Evolutionary conservation across 1,140 invertebrate species (phyloP).

Genomic region (Leptinotarsa undecemlineata): DNA sequence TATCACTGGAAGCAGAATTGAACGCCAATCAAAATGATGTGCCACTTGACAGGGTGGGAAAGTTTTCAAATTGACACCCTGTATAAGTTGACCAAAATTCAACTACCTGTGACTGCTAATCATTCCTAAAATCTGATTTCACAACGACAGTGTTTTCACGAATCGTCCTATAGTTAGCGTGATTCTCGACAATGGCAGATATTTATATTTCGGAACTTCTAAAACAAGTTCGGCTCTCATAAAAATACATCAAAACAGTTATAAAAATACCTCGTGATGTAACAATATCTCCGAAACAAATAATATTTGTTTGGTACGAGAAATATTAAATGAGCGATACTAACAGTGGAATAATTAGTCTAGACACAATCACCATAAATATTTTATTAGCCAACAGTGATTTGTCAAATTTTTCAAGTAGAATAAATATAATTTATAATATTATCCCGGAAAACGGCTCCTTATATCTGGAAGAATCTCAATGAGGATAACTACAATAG

Average conservation of each 20-base stretch:
- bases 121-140: too few species aligned
- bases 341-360: constrained; percentile 13
- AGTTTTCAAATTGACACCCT: too few species aligned
- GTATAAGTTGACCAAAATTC: too few species aligned
- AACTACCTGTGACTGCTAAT: too few species aligned
- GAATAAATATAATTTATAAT: neutral
- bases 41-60: too few species aligned
- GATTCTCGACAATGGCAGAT: constrained; percentile 7
- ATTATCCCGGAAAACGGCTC: neutral
- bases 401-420: neutral
- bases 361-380: constrained; percentile 20
- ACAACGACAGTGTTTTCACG: neutral
- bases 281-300: constrained; percentile 11
- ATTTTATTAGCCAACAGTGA: neutral
- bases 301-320: constrained; percentile 10
- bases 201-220: constrained; percentile 1
- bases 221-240: constrained; percentile 11
- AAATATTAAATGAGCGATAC: neutral
- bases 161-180: neutral
- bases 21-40: too few species aligned
- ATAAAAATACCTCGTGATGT: constrained; percentile 19
- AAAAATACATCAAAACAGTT: constrained; percentile 10
- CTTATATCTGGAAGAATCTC: too few species aligned
- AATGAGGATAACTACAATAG: too few species aligned
- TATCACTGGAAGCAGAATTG: too few species aligned